Conservation (phyloP, 2,113 vertebrate genomes). For the Pollimyrus isidori region DNA sequence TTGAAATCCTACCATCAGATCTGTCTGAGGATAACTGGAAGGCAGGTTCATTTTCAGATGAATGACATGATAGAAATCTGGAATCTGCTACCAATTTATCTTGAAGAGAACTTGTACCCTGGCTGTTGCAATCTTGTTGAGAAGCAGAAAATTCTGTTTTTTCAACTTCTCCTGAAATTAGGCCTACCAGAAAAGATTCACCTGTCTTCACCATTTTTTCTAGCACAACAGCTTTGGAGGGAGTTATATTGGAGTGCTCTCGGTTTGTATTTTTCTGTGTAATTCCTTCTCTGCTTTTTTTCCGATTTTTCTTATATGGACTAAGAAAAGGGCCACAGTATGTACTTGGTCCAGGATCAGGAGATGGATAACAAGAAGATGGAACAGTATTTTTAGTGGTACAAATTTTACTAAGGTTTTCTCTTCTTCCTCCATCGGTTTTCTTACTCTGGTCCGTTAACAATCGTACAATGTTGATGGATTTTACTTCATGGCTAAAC, state of each 20-base stretch:
- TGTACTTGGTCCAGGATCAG: constrained; percentile 1
- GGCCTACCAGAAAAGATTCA: constrained; percentile 1
- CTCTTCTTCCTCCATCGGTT: neutral
- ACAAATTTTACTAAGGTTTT: neutral
- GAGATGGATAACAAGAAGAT: neutral
- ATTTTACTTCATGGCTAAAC: constrained; percentile 68
- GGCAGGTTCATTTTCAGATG: constrained; percentile 30
- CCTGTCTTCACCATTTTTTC: neutral
- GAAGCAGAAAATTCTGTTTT: neutral
- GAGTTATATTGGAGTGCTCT: neutral
- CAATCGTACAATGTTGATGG: constrained; percentile 60
- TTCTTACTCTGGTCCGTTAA: constrained; percentile 42
- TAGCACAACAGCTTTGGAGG: neutral
- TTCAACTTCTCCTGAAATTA: constrained; percentile 8
- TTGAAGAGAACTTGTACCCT: constrained; percentile 29
- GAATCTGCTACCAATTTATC: constrained; percentile 28
- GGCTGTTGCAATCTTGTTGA: constrained; percentile 8
- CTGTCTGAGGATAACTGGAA: constrained; percentile 22
- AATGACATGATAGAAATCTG: constrained; percentile 16
- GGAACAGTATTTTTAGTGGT: neutral
- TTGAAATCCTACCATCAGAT: neutral
- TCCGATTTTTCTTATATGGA: constrained; percentile 8
- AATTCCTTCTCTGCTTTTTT: neutral
- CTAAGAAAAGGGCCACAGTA: constrained; percentile 12
- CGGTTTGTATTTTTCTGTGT: constrained; percentile 7